Conservation (phyloP, 2,888 invertebrate species). For the Hypercompe scribonia region DNA sequence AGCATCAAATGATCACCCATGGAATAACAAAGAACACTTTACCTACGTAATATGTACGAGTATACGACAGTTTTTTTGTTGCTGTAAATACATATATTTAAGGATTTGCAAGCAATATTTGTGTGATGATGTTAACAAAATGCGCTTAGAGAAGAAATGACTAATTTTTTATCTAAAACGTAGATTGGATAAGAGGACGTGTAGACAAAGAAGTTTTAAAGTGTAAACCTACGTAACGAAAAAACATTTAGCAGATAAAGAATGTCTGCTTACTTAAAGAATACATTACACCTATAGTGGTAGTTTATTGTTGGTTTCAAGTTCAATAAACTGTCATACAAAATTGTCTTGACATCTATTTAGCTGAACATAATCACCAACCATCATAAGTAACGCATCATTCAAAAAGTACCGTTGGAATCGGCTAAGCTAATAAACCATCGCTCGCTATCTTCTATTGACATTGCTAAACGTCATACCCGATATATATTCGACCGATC, state of each 20-base stretch:
- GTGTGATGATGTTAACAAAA: neutral
- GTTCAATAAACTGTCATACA: conserved; percentile 48
- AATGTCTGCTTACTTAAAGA: neutral
- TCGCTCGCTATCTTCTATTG: conserved; percentile 62
- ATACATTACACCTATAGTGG: neutral
- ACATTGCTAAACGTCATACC: conserved; percentile 61
- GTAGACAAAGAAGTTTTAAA: neutral
- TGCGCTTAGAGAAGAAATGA: neutral
- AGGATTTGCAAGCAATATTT: neutral
- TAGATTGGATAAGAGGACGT: neutral
- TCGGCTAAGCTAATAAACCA: conserved; percentile 62
- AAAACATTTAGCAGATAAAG: neutral
- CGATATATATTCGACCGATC: conserved; percentile 51
- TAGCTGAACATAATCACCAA: conserved; percentile 51
- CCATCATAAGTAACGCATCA: conserved; percentile 54
- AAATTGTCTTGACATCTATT: conserved; percentile 49
- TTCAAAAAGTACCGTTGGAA: conserved; percentile 69
- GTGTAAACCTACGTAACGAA: neutral
- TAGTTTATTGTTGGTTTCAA: neutral
- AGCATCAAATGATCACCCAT: neutral
- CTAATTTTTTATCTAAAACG: neutral
- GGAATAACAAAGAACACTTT: neutral
- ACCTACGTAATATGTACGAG: no score
- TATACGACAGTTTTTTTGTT: neutral
- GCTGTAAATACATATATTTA: neutral